phyloP scores from a whole-genome alignment of 1,140 invertebrate species.

The Tetraneura akinire region DNA sequence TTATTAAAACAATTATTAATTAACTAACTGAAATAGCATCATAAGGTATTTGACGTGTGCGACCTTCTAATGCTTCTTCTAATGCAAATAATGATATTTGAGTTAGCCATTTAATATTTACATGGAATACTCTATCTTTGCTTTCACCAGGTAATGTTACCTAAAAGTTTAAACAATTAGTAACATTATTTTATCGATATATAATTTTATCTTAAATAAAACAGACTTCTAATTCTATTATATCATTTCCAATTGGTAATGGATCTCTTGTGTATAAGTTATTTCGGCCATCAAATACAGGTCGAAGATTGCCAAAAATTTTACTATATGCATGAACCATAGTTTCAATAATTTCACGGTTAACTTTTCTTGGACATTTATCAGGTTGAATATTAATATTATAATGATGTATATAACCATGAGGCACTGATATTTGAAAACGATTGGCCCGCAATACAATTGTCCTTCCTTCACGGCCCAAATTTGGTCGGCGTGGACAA shows the following conservation, averaged over 20 bases:
- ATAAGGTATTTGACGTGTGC: conserved; percentile 94
- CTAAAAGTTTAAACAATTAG: too few species aligned
- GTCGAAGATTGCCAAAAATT: conserved; percentile 96
- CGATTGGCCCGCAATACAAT: conserved; percentile 97
- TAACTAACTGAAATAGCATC: conserved; percentile 80
- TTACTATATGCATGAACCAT: conserved; percentile 98
- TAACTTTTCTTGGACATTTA: conserved; percentile 98
- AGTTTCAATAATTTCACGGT: conserved; percentile 99
- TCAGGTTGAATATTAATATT: conserved; percentile 98
- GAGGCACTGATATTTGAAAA: conserved; percentile 99
- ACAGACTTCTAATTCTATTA: conserved; percentile 87
- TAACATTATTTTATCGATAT: too few species aligned
- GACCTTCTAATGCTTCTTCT: conserved; percentile 96
- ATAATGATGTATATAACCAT: conserved; percentile 97
- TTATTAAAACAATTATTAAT: not conserved
- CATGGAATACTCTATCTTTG: conserved; percentile 97
- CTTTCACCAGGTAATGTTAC: conserved; percentile 97
- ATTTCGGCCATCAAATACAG: conserved; percentile 98
- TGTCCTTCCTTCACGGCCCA: conserved; percentile 92
- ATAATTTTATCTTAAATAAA: too few species aligned
- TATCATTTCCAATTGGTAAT: conserved; percentile 94
- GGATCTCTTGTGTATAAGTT: conserved; percentile 98
- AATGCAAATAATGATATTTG: conserved; percentile 92
- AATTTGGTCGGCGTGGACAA: conserved; percentile 82
- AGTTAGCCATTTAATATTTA: conserved; percentile 97